Conservation (phyloP, 2,888 invertebrate genomes). For the Machimus rusticus region DNA sequence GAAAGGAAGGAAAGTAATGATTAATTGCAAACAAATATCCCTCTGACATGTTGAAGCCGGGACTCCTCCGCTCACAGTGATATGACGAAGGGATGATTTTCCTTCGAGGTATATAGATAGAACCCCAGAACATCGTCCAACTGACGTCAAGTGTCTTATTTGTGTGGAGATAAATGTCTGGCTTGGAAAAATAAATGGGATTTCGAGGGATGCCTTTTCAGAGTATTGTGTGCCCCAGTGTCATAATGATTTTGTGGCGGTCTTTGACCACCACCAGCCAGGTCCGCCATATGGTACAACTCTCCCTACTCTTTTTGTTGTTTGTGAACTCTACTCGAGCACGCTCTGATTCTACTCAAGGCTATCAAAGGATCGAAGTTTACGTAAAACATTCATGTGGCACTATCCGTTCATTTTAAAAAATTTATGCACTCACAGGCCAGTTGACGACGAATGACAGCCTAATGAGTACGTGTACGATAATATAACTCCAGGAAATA, state of each 20-base stretch:
- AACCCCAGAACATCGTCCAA: slow-evolving; percentile 15
- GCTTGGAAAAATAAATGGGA: slow-evolving; percentile 30
- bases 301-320: not conserved
- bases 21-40: slow-evolving; percentile 45
- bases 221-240: slow-evolving; percentile 1
- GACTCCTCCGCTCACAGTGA: not conserved
- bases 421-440: not conserved
- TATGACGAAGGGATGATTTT: slow-evolving; percentile 40
- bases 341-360: not conserved
- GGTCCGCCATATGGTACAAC: not conserved
- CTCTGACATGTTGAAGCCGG: slow-evolving; percentile 38
- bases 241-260: slow-evolving; percentile 25
- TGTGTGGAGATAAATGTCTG: slow-evolving; percentile 37
- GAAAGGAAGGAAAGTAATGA: slow-evolving; percentile 42
- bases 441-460: not conserved
- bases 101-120: slow-evolving; percentile 20
- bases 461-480: not conserved
- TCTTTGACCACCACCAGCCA: not conserved
- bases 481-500: not conserved
- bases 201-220: slow-evolving; percentile 17
- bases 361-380: not conserved
- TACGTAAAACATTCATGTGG: not conserved
- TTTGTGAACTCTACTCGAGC: not conserved
- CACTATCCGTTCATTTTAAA: not conserved
- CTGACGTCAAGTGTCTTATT: slow-evolving; percentile 32